Evolutionary conservation across 2,797 vertebrate species (phyloP).

Genomic region (Platyrinchus mystaceus): DNA sequence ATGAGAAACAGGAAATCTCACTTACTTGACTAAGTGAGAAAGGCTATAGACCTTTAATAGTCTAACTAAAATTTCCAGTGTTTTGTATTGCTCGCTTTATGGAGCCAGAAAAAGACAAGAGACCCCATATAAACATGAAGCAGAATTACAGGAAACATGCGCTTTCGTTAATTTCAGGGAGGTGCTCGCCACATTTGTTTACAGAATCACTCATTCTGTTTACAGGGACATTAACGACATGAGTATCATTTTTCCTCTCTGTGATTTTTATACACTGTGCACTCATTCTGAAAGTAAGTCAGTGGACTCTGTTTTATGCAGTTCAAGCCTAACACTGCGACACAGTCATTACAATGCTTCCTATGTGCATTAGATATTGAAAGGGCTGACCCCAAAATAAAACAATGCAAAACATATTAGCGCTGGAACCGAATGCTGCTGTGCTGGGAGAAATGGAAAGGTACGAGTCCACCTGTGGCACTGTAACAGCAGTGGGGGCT

Average conservation of each 20-base stretch:
- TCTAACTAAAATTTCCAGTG: slow-evolving; percentile 43
- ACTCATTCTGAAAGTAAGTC: slow-evolving; percentile 56
- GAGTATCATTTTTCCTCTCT: slow-evolving; percentile 40
- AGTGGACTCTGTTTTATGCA: not conserved
- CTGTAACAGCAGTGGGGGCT: not conserved
- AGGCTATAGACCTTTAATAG: not conserved
- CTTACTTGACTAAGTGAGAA: slow-evolving; percentile 41
- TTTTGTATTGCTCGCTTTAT: slow-evolving; percentile 6
- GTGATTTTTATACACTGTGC: slow-evolving; percentile 19
- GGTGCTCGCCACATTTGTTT: slow-evolving; percentile 48
- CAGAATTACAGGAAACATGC: slow-evolving; percentile 56
- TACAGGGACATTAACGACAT: slow-evolving; percentile 43
- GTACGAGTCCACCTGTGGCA: rapidly evolving
- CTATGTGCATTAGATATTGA: not conserved
- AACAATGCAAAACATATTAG: not conserved
- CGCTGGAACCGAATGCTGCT: rapidly evolving
- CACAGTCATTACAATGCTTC: not conserved
- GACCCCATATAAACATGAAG: slow-evolving; percentile 21
- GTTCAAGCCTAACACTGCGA: not conserved
- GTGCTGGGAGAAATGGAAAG: not conserved
- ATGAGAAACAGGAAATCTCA: slow-evolving; percentile 58
- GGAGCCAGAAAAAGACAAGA: slow-evolving; percentile 20
- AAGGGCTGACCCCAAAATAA: slow-evolving; percentile 30
- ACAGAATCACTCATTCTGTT: slow-evolving; percentile 57
- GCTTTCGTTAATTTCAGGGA: slow-evolving; percentile 46